These are phyloP conservation scores for Catostylus mosaicus DNA, from an alignment of 30 jellyfish, hydroid and myxozoan species.

Conservation along the genomic window DNA sequence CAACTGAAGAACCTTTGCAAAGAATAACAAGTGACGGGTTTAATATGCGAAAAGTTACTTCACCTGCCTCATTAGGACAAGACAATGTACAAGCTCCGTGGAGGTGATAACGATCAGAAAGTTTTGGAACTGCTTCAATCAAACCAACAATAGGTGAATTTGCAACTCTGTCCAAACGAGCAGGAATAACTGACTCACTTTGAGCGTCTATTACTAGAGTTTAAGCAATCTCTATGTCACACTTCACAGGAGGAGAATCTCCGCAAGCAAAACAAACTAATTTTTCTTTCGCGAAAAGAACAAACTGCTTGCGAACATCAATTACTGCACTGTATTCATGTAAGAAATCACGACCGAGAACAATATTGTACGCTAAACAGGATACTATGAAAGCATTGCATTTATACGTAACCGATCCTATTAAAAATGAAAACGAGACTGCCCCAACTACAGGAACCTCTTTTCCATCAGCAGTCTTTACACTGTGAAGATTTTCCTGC, in stretches of 20 bases:
- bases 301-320: conserved; percentile 3
- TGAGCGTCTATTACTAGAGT: conserved; percentile 11
- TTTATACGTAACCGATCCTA: neutral
- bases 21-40: too few species aligned
- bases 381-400: neutral
- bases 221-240: neutral
- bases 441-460: conserved; percentile 2
- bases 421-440: conserved; percentile 1
- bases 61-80: neutral
- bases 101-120: neutral
- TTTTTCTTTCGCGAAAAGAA: neutral
- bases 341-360: conserved; percentile 10
- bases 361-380: conserved; percentile 9
- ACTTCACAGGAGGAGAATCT: neutral
- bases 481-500: neutral
- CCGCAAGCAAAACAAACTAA: neutral
- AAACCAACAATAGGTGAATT: too few species aligned
- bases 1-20: too few species aligned
- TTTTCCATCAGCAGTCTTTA: neutral
- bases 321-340: conserved; percentile 8
- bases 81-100: neutral
- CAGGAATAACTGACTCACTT: too few species aligned
- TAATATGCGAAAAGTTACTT: neutral
- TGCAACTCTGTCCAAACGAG: too few species aligned
- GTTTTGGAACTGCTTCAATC: too few species aligned